Evolutionary conservation across 2,113 vertebrate species (phyloP).

Genomic region (Jaculus jaculus): DNA sequence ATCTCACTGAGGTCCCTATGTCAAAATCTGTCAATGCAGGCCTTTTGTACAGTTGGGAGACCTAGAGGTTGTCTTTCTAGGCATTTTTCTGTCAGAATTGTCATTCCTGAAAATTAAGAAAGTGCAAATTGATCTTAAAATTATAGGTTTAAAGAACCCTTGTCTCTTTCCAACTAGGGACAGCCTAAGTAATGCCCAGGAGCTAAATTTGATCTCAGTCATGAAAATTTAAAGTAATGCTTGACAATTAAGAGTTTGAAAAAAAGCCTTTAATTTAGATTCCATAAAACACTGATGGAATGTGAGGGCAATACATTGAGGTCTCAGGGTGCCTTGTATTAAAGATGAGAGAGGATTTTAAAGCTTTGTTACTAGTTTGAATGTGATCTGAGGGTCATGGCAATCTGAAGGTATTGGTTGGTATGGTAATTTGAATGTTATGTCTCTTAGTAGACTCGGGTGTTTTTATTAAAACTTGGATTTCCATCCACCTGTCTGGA

Average conservation of each 20-base stretch:
- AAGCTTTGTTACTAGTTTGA: slow-evolving; percentile 47
- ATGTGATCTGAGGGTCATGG: slow-evolving; percentile 26
- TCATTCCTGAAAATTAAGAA: slow-evolving; percentile 71
- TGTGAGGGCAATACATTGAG: slow-evolving; percentile 35
- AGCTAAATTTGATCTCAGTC: slow-evolving; percentile 66
- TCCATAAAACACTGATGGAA: slow-evolving; percentile 69
- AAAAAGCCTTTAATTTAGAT: slow-evolving; percentile 72
- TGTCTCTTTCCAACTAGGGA: slow-evolving; percentile 15
- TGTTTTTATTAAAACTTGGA: too few species aligned
- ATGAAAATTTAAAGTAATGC: slow-evolving; percentile 75
- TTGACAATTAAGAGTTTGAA: slow-evolving; percentile 76
- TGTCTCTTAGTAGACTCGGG: too few species aligned
- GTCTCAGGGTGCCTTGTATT: slow-evolving; percentile 1
- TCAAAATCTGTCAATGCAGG: slow-evolving; percentile 60
- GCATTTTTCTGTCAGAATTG: slow-evolving; percentile 64
- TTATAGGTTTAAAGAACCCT: slow-evolving; percentile 74
- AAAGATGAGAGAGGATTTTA: slow-evolving; percentile 67
- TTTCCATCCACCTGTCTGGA: too few species aligned
- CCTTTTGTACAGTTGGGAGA: slow-evolving; percentile 55
- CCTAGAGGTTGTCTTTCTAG: slow-evolving; percentile 59
- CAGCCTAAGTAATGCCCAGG: slow-evolving; percentile 52
- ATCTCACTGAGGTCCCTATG: slow-evolving; percentile 31
- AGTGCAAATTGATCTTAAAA: slow-evolving; percentile 66
- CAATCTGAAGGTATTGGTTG: not conserved
- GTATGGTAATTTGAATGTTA: not conserved